These are phyloP conservation scores for Drosophila sulfurigaster DNA, from an alignment of 1,140 invertebrate genomes.

Conservation along the genomic window DNA sequence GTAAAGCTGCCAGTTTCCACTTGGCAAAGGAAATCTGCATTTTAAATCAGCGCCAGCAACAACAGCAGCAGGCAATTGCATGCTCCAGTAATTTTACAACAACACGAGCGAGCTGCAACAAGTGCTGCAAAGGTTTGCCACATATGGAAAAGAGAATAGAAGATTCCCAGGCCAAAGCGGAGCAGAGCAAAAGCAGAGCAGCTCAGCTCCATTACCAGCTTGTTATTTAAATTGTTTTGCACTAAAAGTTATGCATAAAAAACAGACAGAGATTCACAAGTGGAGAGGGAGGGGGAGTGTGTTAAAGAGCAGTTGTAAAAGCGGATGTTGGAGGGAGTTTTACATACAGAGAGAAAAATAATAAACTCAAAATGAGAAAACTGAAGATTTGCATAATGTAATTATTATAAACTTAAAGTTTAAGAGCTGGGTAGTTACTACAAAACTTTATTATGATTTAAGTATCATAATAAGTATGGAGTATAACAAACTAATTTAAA, in stretches of 20 bases:
- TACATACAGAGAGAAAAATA: background rate
- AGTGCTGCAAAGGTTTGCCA: slow-evolving; percentile 63
- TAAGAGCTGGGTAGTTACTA: too few species aligned
- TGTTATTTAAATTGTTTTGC: slow-evolving; percentile 75
- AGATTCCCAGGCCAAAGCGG: slow-evolving; percentile 56
- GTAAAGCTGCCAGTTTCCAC: slow-evolving; percentile 27
- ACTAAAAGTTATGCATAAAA: slow-evolving; percentile 48
- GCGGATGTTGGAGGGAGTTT: slow-evolving; percentile 34
- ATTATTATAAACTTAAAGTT: too few species aligned
- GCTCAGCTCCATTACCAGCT: slow-evolving; percentile 63
- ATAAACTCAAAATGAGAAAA: too few species aligned
- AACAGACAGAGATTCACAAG: background rate
- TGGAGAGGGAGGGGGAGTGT: background rate
- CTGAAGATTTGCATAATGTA: too few species aligned
- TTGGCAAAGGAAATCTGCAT: slow-evolving; percentile 70
- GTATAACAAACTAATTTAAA: too few species aligned
- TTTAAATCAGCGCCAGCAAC: slow-evolving; percentile 59
- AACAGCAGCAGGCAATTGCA: slow-evolving; percentile 57
- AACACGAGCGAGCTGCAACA: slow-evolving; percentile 57
- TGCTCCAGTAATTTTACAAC: slow-evolving; percentile 64
- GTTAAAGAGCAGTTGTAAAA: background rate
- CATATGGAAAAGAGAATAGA: slow-evolving; percentile 33
- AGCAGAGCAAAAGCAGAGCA: background rate
- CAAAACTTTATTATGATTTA: too few species aligned
- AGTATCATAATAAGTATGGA: too few species aligned